phyloP scores from a whole-genome alignment of 1,140 invertebrate genomes.

The Episyrphus balteatus region DNA sequence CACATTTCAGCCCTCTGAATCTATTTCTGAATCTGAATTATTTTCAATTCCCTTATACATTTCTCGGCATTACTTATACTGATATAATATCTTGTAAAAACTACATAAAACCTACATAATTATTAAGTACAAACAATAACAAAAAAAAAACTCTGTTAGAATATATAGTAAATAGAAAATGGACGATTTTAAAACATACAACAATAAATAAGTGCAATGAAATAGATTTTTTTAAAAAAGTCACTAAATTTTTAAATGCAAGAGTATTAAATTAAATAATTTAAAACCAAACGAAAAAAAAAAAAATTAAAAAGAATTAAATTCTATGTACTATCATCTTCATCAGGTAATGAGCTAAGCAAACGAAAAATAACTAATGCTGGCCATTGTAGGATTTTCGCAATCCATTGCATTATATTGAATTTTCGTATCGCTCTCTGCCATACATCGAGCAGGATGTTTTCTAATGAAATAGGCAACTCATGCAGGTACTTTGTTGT shows the following conservation, averaged over 20 bases:
- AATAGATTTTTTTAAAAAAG: neutral
- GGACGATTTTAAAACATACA: too few species aligned
- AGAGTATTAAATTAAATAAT: neutral
- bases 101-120: too few species aligned
- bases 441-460: slow-evolving; percentile 13
- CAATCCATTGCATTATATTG: slow-evolving; percentile 12
- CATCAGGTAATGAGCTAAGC: slow-evolving; percentile 13
- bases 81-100: too few species aligned
- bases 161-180: neutral
- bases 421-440: slow-evolving; percentile 12
- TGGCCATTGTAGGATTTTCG: slow-evolving; percentile 20
- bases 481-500: slow-evolving; percentile 18
- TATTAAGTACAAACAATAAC: neutral
- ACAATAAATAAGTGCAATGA: too few species aligned
- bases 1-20: too few species aligned
- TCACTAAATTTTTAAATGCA: neutral
- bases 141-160: neutral
- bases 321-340: slow-evolving; percentile 4
- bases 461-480: slow-evolving; percentile 11
- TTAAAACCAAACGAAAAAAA: neutral
- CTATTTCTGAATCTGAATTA: too few species aligned
- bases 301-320: neutral
- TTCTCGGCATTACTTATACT: too few species aligned
- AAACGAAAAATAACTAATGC: slow-evolving; percentile 15
- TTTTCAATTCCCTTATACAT: too few species aligned